Percentiles rank a stretch among this genome's conserved stretches.
phyloP scores from a whole-genome alignment of 2,113 vertebrate species.

The Sterna hirundo region DNA sequence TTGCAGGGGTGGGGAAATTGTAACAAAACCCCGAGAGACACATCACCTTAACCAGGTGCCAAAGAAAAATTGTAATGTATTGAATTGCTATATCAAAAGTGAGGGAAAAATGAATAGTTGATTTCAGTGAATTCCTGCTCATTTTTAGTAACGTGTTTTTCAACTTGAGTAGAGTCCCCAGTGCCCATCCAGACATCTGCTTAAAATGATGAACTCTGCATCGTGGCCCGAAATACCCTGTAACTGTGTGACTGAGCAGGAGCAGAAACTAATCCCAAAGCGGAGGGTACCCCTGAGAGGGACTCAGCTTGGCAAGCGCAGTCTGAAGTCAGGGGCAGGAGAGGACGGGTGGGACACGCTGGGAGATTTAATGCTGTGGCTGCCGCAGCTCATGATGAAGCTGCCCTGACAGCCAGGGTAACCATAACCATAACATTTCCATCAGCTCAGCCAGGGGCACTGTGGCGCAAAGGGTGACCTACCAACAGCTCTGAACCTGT shows the following conservation, averaged over 20 bases:
- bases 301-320: background rate
- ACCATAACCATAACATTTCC: background rate
- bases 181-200: background rate
- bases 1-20: accelerated
- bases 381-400: background rate
- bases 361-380: background rate
- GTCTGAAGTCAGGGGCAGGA: background rate
- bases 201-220: background rate
- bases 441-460: background rate
- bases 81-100: background rate
- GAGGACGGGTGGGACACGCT: background rate
- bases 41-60: background rate
- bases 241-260: background rate
- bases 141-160: background rate
- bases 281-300: background rate
- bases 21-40: background rate
- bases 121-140: background rate
- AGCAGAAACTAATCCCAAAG: background rate
- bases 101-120: background rate
- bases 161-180: background rate
- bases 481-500: background rate
- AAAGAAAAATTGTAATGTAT: background rate
- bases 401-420: background rate
- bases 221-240: background rate
- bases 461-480: background rate